Evolutionary conservation across 2,797 vertebrate genomes (phyloP), one percentile per base, ranked within the genome.

Genomic region (Urocyon cinereoargenteus): DNA sequence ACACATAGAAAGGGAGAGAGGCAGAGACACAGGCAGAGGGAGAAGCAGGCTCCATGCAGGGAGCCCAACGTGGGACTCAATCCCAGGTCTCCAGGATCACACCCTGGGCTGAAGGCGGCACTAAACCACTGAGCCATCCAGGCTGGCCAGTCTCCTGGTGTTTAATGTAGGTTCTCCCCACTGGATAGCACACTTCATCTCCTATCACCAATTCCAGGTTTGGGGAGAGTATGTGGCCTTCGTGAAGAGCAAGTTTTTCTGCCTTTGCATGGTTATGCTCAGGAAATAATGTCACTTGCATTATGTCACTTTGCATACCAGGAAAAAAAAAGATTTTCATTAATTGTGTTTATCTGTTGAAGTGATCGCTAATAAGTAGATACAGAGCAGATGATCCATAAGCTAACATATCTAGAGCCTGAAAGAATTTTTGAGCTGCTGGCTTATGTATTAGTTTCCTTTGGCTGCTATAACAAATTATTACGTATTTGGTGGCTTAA

Each of bases 111-210:
- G 40, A 45, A 45, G 40, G 40, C 6, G 40, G 40, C 40, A 7
- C 40, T 45, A 45, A 45, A 45, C 40, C 40, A 62, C 61, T 62
- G 61, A 62, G 61, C 61, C 26, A 13, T 12, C 26, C 61, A 62
- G 61, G 61, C 12, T 45, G 61, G 5, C 61, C 61, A 26, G 26
- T 28, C 26, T 62, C 45, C 73, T 15, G 0, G 86, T 34, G n/a
- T 61, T 31, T 7, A 49, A 40, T 1, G 19, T n/a, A 4, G 31
- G 28, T 24, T 86, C 28, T 34, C 40, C 45, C 36, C 86, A 26
- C 14, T 61, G 36, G 15, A 8, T 36, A 4, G 0, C 31, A n/a
- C 21, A 4, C 19, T 0, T 14, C 16, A 0, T 34, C 36, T 83
- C 59, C 55, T 1, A 0, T 26, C 22, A 45, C 40, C 55, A 26